Evolutionary conservation across 2,113 vertebrate genomes (phyloP).

Genomic region (Austrofundulus limnaeus): DNA sequence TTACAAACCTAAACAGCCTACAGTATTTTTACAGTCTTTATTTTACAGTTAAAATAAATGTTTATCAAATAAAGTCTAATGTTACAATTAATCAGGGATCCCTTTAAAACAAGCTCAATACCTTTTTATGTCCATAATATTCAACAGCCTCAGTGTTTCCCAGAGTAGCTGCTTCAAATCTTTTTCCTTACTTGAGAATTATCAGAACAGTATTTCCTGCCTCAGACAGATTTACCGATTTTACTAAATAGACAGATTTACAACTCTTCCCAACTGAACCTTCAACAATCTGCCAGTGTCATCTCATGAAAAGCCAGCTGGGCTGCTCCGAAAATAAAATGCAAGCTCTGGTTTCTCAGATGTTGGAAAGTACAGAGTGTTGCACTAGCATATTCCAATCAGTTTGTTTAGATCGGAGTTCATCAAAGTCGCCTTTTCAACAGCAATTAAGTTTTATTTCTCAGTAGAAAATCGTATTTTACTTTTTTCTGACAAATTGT

Average conservation of each 20-base stretch:
- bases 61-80: too few species aligned
- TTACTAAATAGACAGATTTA: constrained; percentile 56
- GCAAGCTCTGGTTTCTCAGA: constrained; percentile 32
- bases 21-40: too few species aligned
- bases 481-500: constrained; percentile 6
- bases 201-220: constrained; percentile 20
- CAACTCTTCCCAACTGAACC: constrained; percentile 39
- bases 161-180: constrained; percentile 1
- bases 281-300: constrained; percentile 38
- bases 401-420: constrained; percentile 32
- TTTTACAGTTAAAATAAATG: too few species aligned
- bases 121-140: not conserved
- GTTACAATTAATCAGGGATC: too few species aligned
- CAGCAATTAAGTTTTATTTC: constrained; percentile 22
- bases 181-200: constrained; percentile 30
- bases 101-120: not conserved
- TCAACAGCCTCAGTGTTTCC: constrained; percentile 1
- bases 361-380: constrained; percentile 33
- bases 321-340: constrained; percentile 19
- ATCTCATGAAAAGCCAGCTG: constrained; percentile 32
- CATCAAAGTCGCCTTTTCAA: constrained; percentile 15
- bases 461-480: constrained; percentile 27
- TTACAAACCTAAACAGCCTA: too few species aligned
- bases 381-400: constrained; percentile 29
- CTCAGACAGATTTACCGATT: constrained; percentile 46